Evolutionary conservation across 2,797 vertebrate genomes (phyloP).

Genomic region (Dermochelys coriacea): DNA sequence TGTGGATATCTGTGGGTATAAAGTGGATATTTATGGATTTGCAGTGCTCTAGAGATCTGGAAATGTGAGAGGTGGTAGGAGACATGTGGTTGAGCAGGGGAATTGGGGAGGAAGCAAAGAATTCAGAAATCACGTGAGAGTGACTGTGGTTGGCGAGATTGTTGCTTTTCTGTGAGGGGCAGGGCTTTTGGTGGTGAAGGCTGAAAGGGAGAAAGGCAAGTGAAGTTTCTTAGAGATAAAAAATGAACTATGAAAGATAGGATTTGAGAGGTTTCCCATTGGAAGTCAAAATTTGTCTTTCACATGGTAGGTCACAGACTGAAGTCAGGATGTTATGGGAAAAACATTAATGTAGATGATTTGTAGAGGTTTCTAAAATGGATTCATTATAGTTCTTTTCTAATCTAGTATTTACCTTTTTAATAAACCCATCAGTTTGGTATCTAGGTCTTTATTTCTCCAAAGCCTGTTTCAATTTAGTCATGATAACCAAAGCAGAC

Average conservation of each 20-base stretch:
- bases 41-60: no score
- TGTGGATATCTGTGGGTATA: no score
- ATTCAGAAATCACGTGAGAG: rapidly evolving
- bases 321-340: not conserved
- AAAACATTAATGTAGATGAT: not conserved
- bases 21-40: no score
- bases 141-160: not conserved
- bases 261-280: not conserved
- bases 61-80: not conserved
- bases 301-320: not conserved
- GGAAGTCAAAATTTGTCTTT: not conserved
- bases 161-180: not conserved
- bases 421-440: not conserved
- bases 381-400: not conserved
- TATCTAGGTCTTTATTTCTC: not conserved
- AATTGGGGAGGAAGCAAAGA: not conserved
- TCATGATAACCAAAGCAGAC: no score
- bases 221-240: not conserved
- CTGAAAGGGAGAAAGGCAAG: no score
- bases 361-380: not conserved
- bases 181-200: not conserved
- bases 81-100: rapidly evolving
- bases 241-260: not conserved
- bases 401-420: not conserved
- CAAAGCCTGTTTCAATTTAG: not conserved